Conservation (phyloP, 2,888 invertebrate genomes). For the Baronia brevicornis region DNA sequence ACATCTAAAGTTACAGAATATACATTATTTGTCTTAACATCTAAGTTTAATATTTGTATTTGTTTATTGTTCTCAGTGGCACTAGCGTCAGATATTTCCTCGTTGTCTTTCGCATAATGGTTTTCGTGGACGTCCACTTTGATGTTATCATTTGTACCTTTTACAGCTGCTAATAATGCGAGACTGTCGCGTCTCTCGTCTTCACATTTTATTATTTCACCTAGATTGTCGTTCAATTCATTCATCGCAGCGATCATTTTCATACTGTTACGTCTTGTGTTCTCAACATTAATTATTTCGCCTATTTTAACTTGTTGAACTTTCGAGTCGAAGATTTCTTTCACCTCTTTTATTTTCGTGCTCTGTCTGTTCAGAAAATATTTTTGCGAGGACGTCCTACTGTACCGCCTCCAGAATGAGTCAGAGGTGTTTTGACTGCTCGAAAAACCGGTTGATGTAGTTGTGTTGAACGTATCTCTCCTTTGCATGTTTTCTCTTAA, state of each 20-base stretch:
- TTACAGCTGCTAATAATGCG: conserved; percentile 15
- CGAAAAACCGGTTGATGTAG: conserved; percentile 77
- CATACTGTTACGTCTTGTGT: conserved; percentile 68
- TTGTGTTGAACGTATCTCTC: conserved; percentile 80
- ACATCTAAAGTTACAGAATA: conserved; percentile 69
- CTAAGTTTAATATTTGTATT: conserved; percentile 70
- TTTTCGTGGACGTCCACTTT: conserved; percentile 42
- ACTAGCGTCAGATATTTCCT: conserved; percentile 27
- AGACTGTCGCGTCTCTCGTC: conserved; percentile 18
- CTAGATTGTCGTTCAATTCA: conserved; percentile 38
- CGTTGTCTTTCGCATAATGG: conserved; percentile 27
- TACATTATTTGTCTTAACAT: conserved; percentile 66
- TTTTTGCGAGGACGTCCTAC: conserved; percentile 62
- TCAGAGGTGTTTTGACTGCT: conserved; percentile 77
- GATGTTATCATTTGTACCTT: conserved; percentile 27
- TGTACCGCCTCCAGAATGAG: conserved; percentile 78
- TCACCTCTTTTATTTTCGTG: conserved; percentile 46
- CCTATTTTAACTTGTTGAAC: conserved; percentile 55
- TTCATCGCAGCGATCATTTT: conserved; percentile 59
- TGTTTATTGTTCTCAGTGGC: conserved; percentile 65
- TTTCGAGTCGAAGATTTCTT: conserved; percentile 30
- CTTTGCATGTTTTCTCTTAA: conserved; percentile 75
- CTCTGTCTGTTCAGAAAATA: conserved; percentile 51
- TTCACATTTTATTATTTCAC: conserved; percentile 21
- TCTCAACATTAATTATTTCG: conserved; percentile 62